These are phyloP conservation scores for Litocranius walleri DNA, from an alignment of 2,113 vertebrate species.

Conservation along the genomic window DNA sequence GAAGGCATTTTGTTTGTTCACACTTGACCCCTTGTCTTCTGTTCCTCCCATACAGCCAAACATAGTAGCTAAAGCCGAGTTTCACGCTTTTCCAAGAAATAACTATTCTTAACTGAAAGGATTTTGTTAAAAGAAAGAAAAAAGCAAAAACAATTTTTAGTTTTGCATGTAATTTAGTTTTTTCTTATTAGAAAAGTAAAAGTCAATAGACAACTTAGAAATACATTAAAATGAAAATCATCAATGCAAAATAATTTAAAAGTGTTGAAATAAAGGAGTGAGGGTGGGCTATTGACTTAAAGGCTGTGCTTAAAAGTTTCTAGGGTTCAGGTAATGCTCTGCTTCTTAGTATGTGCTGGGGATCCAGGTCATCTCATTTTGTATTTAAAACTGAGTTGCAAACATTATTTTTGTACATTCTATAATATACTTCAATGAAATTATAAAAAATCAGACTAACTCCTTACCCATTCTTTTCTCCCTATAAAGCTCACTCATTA, in stretches of 20 bases:
- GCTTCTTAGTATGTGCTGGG: not conserved
- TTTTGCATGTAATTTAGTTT: not conserved
- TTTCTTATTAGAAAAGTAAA: not conserved
- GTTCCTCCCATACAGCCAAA: not conserved
- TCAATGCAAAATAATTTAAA: not conserved
- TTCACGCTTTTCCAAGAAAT: not conserved
- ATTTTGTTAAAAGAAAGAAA: not conserved
- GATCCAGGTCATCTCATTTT: not conserved
- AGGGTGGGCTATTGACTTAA: not conserved
- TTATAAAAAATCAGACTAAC: not conserved
- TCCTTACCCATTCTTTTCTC: not conserved
- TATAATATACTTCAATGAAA: not conserved
- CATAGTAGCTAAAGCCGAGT: not conserved
- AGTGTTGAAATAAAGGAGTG: not conserved
- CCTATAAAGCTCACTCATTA: not conserved
- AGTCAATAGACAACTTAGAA: not conserved
- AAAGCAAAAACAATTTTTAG: not conserved
- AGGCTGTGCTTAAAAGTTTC: not conserved
- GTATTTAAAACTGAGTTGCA: not conserved
- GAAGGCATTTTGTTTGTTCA: not conserved
- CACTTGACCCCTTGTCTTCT: not conserved
- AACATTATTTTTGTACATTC: not conserved
- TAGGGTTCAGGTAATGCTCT: not conserved
- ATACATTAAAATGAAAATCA: not conserved
- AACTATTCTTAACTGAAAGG: not conserved